phyloP scores from a whole-genome alignment of 2,113 vertebrate species.

The Diphyllodes magnificus region DNA sequence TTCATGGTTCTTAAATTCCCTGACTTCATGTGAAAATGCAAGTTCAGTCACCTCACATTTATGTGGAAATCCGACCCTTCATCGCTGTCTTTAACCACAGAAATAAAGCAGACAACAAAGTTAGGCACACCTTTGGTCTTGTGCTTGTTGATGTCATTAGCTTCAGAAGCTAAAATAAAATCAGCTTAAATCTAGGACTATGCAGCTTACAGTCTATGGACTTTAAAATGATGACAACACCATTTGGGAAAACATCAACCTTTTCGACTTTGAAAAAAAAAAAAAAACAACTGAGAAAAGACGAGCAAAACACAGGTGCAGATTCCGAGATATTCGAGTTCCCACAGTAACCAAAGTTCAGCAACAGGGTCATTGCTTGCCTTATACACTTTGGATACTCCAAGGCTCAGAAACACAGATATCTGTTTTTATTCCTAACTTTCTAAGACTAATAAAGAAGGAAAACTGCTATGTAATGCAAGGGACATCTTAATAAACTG shows the following conservation, averaged over 20 bases:
- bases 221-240: not conserved
- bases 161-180: not conserved
- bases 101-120: not conserved
- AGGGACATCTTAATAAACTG: not conserved
- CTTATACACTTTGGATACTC: not conserved
- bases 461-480: not conserved
- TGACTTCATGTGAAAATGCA: not conserved
- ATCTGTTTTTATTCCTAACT: not conserved
- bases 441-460: not conserved
- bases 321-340: not conserved
- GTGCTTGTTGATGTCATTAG: not conserved
- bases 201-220: not conserved
- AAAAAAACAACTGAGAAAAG: not conserved
- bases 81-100: not conserved
- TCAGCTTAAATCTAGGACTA: not conserved
- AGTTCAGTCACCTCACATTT: not conserved
- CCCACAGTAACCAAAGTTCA: not conserved
- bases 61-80: not conserved
- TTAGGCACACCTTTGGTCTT: not conserved
- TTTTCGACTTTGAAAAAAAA: not conserved
- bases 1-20: not conserved
- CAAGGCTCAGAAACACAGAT: not conserved
- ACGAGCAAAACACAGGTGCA: not conserved
- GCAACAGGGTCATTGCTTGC: not conserved
- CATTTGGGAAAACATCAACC: not conserved